Evolutionary conservation across 2,888 invertebrate species (phyloP).

Genomic region (Dicycla oo): DNA sequence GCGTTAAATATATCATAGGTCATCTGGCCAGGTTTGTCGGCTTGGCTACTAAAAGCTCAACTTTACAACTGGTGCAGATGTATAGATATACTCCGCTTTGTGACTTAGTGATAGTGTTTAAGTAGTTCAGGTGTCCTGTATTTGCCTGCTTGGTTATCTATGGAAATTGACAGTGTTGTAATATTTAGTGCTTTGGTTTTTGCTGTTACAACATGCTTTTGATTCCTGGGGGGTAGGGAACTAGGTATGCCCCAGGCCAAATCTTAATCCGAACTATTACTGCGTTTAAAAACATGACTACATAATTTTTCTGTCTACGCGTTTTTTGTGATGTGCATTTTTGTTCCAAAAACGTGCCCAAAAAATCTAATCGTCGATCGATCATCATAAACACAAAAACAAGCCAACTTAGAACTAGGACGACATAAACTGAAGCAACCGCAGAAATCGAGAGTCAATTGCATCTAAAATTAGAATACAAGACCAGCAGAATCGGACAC

Average conservation of each 20-base stretch:
- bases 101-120: conserved; percentile 52
- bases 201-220: conserved; percentile 21
- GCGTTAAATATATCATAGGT: conserved; percentile 85
- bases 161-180: conserved; percentile 52
- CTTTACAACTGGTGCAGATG: conserved; percentile 60
- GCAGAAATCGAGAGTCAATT: conserved; percentile 64
- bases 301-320: background rate
- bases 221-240: background rate
- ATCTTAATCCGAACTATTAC: background rate
- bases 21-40: conserved; percentile 78
- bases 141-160: conserved; percentile 47
- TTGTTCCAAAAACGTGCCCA: background rate
- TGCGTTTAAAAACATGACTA: background rate
- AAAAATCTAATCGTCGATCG: background rate
- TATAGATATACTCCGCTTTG: conserved; percentile 54
- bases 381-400: conserved; percentile 44
- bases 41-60: conserved; percentile 70
- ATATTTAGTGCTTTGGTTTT: conserved; percentile 47
- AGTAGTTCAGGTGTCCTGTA: conserved; percentile 56
- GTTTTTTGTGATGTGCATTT: background rate
- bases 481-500: conserved; percentile 39
- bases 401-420: conserved; percentile 41
- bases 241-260: background rate
- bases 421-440: conserved; percentile 59
- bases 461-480: conserved; percentile 67